A percentile compares a stretch with the other conserved stretches of the same genome.
Conservation (phyloP, 2,888 invertebrate genomes). For the Pyralis farinalis region DNA sequence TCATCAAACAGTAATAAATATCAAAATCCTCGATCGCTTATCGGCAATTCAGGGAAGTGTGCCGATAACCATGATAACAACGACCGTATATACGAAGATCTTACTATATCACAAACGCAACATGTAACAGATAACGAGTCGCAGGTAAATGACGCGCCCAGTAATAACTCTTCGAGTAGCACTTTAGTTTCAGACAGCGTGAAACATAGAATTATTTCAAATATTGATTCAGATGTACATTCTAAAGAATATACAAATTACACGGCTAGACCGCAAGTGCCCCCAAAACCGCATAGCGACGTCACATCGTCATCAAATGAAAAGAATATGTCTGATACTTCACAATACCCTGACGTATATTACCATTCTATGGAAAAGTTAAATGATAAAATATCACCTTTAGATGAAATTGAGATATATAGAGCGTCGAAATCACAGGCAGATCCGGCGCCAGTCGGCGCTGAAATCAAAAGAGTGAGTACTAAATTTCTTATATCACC, state of each 20-base stretch:
- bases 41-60: slow-evolving; percentile 35
- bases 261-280: slow-evolving; percentile 51
- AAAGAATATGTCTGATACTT: slow-evolving; percentile 22
- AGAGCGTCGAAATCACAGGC: slow-evolving; percentile 49
- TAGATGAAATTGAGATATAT: slow-evolving; percentile 57
- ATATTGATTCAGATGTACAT: slow-evolving; percentile 11
- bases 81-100: slow-evolving; percentile 68
- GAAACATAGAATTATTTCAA: slow-evolving; percentile 28
- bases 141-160: slow-evolving; percentile 36
- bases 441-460: slow-evolving; percentile 63
- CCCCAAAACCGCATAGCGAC: slow-evolving; percentile 47
- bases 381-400: slow-evolving; percentile 45
- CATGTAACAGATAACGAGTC: slow-evolving; percentile 32
- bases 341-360: slow-evolving; percentile 58
- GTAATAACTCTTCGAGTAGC: slow-evolving; percentile 61
- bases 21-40: slow-evolving; percentile 47
- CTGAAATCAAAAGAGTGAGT: slow-evolving; percentile 71
- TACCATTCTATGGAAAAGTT: slow-evolving; percentile 69
- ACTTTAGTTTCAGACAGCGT: slow-evolving; percentile 62
- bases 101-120: slow-evolving; percentile 32
- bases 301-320: slow-evolving; percentile 24
- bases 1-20: slow-evolving; percentile 49
- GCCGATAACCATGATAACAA: slow-evolving; percentile 28
- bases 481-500: slow-evolving; percentile 70
- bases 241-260: slow-evolving; percentile 29